A percentile compares a stretch with the other conserved stretches of the same genome.
Evolutionary conservation across 2,888 invertebrate species (phyloP).

Genomic region (Drosophila kuntzei): DNA sequence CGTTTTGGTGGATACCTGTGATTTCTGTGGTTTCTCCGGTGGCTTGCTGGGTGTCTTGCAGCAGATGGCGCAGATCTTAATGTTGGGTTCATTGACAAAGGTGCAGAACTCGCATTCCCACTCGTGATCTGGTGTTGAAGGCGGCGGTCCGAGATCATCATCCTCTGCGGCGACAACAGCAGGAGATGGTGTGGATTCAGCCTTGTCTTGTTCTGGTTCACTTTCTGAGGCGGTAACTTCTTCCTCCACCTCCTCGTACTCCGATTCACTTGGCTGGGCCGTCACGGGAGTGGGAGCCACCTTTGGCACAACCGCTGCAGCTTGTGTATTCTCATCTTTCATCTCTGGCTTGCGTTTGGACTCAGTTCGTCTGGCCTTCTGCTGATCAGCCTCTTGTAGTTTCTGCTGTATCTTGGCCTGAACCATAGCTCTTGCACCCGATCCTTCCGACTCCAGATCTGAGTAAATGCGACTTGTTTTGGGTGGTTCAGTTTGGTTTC

Average conservation of each 20-base stretch:
- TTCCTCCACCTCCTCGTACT: slow-evolving; percentile 54
- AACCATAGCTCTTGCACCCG: slow-evolving; percentile 84
- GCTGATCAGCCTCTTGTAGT: slow-evolving; percentile 72
- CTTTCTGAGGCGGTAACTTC: slow-evolving; percentile 50
- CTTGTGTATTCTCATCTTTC: slow-evolving; percentile 68
- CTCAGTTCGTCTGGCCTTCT: slow-evolving; percentile 44
- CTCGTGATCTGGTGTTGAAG: slow-evolving; percentile 87
- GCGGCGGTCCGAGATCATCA: slow-evolving; percentile 84
- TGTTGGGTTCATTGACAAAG: slow-evolving; percentile 92
- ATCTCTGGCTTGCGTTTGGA: slow-evolving; percentile 52
- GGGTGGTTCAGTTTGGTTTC: slow-evolving; percentile 45
- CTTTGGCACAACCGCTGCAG: slow-evolving; percentile 61
- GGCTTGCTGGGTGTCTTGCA: slow-evolving; percentile 90
- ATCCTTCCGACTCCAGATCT: slow-evolving; percentile 85
- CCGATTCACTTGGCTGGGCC: slow-evolving; percentile 48
- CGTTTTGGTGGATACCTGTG: slow-evolving; percentile 20
- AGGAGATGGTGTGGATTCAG: slow-evolving; percentile 1
- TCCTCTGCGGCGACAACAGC: slow-evolving; percentile 51
- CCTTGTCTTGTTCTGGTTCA: slow-evolving; percentile 46
- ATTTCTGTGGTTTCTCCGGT: slow-evolving; percentile 59
- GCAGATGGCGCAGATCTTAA: slow-evolving; percentile 93
- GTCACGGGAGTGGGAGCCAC: neutral
- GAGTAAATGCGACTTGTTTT: slow-evolving; percentile 82
- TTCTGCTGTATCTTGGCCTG: slow-evolving; percentile 85
- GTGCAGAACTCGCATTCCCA: slow-evolving; percentile 97